These are phyloP conservation scores for Emys orbicularis DNA, from an alignment of 2,797 vertebrate species.

Conservation along the genomic window DNA sequence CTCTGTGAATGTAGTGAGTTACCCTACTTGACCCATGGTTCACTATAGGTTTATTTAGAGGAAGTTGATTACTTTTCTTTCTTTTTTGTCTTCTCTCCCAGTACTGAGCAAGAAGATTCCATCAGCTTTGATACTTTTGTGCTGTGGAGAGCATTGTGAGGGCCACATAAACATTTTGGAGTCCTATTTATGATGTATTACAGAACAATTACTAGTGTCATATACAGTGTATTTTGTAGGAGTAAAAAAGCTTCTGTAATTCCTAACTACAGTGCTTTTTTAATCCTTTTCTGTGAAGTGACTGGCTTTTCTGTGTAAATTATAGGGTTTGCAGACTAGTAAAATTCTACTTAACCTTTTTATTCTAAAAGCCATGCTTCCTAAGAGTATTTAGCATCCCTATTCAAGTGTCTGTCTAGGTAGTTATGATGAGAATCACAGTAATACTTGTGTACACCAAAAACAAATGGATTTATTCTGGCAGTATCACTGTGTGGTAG, in stretches of 20 bases:
- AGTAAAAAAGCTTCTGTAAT: neutral
- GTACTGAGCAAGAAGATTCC: neutral
- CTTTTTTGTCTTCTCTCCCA: neutral
- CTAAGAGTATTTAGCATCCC: neutral
- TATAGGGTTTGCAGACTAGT: neutral
- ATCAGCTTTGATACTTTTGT: neutral
- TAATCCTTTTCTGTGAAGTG: neutral
- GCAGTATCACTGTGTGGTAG: neutral
- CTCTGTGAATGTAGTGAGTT: neutral
- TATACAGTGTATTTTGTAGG: neutral
- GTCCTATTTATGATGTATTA: neutral
- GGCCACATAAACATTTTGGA: neutral
- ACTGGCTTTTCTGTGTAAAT: neutral
- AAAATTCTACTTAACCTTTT: neutral
- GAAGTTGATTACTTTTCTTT: neutral
- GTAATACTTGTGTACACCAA: neutral
- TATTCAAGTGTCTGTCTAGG: neutral
- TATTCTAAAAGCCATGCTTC: neutral
- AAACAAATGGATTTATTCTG: neutral
- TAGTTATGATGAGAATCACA: neutral
- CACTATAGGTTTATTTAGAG: neutral
- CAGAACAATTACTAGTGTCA: neutral
- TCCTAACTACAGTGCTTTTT: neutral
- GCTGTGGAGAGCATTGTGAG: neutral
- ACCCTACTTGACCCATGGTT: accelerated